Conservation (phyloP, 1,140 invertebrate genomes). For the Papilio xuthus region DNA sequence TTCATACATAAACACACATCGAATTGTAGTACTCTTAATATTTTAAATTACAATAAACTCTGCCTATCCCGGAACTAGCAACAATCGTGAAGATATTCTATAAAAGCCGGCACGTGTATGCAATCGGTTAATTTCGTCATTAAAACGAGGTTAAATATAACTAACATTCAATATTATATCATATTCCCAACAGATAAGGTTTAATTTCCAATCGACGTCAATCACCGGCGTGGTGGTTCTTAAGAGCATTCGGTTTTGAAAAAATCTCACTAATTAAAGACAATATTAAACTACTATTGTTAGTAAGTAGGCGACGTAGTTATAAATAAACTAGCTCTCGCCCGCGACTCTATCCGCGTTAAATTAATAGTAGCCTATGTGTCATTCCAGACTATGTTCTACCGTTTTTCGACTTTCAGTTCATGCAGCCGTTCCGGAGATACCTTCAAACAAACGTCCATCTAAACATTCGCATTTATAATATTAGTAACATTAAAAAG, state of each 20-base stretch:
- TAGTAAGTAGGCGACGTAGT: background rate
- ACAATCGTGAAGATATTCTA: conserved; percentile 3
- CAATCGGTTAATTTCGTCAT: background rate
- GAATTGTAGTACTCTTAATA: no score
- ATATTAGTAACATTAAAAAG: no score
- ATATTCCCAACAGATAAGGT: background rate
- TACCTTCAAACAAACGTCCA: no score
- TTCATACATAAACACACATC: no score
- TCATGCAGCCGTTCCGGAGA: no score
- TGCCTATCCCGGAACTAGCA: background rate
- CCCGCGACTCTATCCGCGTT: no score
- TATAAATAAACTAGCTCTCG: no score
- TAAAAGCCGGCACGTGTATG: background rate
- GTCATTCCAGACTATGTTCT: no score
- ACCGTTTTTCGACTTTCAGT: no score
- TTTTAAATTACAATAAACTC: no score
- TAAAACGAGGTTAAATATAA: background rate
- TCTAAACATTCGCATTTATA: no score
- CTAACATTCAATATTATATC: background rate
- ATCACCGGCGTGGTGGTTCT: background rate
- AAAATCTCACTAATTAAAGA: background rate
- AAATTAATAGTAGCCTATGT: no score
- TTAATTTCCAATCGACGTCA: background rate
- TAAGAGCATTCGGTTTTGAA: background rate
- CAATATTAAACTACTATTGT: background rate